Conservation (phyloP, 2,113 vertebrate species). For the Tychaedon coryphoeus region DNA sequence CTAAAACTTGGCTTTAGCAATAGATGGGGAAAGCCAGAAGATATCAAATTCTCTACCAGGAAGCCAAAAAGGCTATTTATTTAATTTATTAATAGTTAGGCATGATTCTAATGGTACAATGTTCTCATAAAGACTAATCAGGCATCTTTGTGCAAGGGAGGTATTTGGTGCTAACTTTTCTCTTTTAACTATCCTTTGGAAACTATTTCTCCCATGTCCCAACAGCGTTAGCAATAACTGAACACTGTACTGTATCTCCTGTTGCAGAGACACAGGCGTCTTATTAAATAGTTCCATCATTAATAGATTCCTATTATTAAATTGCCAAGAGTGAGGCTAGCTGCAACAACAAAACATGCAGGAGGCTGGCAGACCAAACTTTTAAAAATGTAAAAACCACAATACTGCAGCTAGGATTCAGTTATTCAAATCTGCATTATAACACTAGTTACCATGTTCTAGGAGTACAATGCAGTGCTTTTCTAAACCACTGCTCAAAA, state of each 20-base stretch:
- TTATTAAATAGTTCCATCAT: not conserved
- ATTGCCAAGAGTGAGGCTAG: not conserved
- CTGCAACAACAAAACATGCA: not conserved
- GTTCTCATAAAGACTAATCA: constrained; percentile 16
- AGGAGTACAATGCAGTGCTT: not conserved
- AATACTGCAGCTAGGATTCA: not conserved
- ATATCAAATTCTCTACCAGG: constrained; percentile 6
- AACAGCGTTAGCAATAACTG: not conserved
- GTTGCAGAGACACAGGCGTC: not conserved
- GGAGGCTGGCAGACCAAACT: not conserved
- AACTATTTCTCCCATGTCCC: not conserved
- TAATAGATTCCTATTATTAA: not conserved
- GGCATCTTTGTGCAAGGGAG: not conserved
- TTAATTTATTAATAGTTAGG: constrained; percentile 45
- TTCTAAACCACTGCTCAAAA: not conserved
- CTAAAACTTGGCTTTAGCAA: constrained; percentile 31
- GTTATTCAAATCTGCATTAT: not conserved
- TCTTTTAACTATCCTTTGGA: not conserved
- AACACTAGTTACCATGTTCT: not conserved
- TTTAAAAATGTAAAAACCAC: not conserved
- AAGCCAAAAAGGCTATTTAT: constrained; percentile 53
- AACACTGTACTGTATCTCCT: not conserved
- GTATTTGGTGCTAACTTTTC: not conserved
- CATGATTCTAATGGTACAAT: constrained; percentile 4
- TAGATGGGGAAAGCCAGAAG: constrained; percentile 28